Evolutionary conservation across 2,888 invertebrate species (phyloP).

Genomic region (Stegana nigrithorax): DNA sequence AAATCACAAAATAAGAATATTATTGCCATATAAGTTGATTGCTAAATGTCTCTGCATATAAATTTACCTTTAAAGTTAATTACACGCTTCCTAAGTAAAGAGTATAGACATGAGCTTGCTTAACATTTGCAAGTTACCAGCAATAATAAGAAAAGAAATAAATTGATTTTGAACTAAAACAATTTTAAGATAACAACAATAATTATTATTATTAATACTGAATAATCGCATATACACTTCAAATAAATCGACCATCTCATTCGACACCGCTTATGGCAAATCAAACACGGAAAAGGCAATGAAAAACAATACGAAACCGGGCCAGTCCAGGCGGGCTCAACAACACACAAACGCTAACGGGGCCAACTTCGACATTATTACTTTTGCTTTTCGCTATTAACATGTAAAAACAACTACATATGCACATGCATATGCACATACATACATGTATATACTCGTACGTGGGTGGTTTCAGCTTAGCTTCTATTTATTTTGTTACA

Average conservation of each 20-base stretch:
- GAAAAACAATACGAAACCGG: conserved; percentile 25
- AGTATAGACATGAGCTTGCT: too few relatives aligned
- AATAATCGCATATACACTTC: neutral
- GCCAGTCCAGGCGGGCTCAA: too few relatives aligned
- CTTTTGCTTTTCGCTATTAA: neutral
- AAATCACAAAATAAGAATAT: too few relatives aligned
- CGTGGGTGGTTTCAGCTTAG: conserved; percentile 50
- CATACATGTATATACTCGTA: conserved; percentile 18
- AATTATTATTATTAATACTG: neutral
- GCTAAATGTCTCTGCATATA: too few relatives aligned
- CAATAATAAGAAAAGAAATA: too few relatives aligned
- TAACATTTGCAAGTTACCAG: too few relatives aligned
- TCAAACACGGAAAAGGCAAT: conserved; percentile 43
- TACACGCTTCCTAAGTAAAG: too few relatives aligned
- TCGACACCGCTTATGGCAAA: conserved; percentile 5
- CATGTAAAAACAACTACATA: too few relatives aligned
- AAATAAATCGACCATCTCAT: neutral
- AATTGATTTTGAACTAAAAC: conserved; percentile 24
- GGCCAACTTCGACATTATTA: conserved; percentile 54
- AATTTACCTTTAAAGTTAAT: too few relatives aligned
- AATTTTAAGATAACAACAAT: too few relatives aligned
- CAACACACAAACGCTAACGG: conserved; percentile 23
- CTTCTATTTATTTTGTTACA: neutral
- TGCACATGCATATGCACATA: neutral
- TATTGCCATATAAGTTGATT: too few relatives aligned